Conservation (phyloP, 2,113 vertebrate species). For the Podarcis muralis region DNA sequence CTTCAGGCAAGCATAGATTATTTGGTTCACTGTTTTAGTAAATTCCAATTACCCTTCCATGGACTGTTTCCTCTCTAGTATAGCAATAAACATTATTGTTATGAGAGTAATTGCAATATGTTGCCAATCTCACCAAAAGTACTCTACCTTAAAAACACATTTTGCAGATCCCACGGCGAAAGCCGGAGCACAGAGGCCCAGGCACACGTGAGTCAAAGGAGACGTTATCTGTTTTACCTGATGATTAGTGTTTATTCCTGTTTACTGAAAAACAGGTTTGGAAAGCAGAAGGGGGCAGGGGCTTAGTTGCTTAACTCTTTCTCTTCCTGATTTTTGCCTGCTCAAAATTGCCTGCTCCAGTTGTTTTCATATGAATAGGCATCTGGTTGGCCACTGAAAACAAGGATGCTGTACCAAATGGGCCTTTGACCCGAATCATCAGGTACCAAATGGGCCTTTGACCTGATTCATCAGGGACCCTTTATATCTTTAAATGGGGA, state of each 20-base stretch:
- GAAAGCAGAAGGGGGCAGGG: neutral
- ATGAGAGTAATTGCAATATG: constrained; percentile 12
- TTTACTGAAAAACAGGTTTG: neutral
- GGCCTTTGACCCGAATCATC: too few species aligned
- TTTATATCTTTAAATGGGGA: too few species aligned
- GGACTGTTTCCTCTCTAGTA: neutral
- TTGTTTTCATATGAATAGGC: neutral
- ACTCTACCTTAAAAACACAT: neutral
- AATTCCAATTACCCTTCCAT: constrained; percentile 12
- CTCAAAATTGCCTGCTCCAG: neutral
- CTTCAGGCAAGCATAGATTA: neutral
- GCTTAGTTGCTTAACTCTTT: neutral
- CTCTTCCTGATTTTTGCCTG: neutral
- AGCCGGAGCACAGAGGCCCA: neutral
- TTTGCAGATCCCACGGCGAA: neutral
- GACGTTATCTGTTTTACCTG: neutral
- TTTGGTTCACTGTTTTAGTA: neutral
- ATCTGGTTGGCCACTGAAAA: neutral
- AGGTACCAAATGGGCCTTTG: too few species aligned
- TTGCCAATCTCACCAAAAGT: neutral
- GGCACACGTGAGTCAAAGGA: neutral
- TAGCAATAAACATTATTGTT: constrained; percentile 6
- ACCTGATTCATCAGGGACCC: too few species aligned
- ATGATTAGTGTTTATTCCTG: neutral
- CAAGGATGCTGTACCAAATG: too few species aligned